These are phyloP conservation scores for Xylocopa sonorina DNA, from an alignment of 1,140 invertebrate species.

Conservation along the genomic window DNA sequence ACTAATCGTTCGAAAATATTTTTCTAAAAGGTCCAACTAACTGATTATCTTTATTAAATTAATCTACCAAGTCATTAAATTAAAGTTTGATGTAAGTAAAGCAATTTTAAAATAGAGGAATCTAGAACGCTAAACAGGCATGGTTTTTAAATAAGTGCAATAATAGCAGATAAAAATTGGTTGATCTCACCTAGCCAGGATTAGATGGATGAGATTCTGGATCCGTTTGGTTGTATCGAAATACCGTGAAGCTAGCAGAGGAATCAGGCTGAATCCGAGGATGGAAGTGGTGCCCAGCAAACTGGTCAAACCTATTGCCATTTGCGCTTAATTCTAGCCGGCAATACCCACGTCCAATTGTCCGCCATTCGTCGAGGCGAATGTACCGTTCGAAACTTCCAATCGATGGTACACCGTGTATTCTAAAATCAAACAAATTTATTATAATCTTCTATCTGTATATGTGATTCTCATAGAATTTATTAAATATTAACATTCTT, in stretches of 20 bases:
- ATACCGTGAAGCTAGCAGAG: constrained; percentile 90
- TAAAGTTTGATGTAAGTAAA: too few species aligned
- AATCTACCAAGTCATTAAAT: too few species aligned
- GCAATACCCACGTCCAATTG: constrained; percentile 28
- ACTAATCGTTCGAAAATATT: too few species aligned
- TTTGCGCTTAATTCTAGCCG: constrained; percentile 64
- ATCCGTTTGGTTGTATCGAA: constrained; percentile 90
- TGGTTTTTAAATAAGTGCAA: neutral
- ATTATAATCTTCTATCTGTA: neutral
- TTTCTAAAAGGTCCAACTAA: too few species aligned
- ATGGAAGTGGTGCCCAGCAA: constrained; percentile 79
- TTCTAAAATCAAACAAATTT: constrained; percentile 6
- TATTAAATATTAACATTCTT: too few species aligned
- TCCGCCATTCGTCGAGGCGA: constrained; percentile 37
- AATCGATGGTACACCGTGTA: too few species aligned
- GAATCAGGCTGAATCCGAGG: constrained; percentile 88
- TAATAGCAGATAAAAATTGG: neutral
- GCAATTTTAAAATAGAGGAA: too few species aligned
- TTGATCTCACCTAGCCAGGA: constrained; percentile 83
- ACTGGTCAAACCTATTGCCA: constrained; percentile 72
- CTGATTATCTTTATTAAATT: too few species aligned
- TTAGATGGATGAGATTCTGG: constrained; percentile 90
- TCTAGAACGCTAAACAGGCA: too few species aligned
- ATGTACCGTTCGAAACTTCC: neutral
- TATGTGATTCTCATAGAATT: too few species aligned